Base-by-base conservation (phyloP, 2,797 vertebrate species). In the Cyclopterus lumpus region DNA sequence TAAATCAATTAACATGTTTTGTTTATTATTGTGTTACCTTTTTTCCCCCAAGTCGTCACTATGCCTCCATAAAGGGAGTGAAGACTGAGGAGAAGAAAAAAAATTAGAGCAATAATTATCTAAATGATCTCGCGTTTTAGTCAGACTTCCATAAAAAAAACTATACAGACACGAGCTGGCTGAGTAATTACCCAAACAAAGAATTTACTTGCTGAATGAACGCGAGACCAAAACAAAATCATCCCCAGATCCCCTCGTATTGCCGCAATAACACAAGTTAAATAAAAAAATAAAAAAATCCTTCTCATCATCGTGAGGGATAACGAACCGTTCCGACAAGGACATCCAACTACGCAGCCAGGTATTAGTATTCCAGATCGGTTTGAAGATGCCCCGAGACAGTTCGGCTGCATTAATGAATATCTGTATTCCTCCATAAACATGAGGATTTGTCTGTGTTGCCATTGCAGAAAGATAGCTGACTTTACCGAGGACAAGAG, bases 371-470 rank as follows among this genome's bases (percentile, higher is more conserved):
- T 84, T 82, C 67, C 12, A 30, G 22, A 30, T 1, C 14, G 42
- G 63, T 24, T 15, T 34, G 7, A 70, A 70, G 49, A 20, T 58
- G 54, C 61, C 57, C 20, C 30, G 16, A 63, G 28, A 78, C 79
- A 69, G 20, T 51, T 71, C 60, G 72, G 32, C 34, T 58, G n/a
- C 61, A 82, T 80, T 69, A 63, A 76, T 85, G 58, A 62, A 81
- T 73, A 75, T 71, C 5, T 77, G 49, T 71, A 67, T 78, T 79
- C 64, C 18, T 64, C n/a, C 51, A 75, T 64, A 83, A 83, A 83
- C 28, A 61, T 54, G 26, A 16, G 30, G 71, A 54, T 75, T 22
- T 57, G 55, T 59, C 42, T 60, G 28, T 36, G 28, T 62, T 59
- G 18, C 59, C 34, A 26, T 12, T 44, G 16, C 22, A 30, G 34